phyloP scores from a whole-genome alignment of 2,888 invertebrate species.

The Chalcis sispes region DNA sequence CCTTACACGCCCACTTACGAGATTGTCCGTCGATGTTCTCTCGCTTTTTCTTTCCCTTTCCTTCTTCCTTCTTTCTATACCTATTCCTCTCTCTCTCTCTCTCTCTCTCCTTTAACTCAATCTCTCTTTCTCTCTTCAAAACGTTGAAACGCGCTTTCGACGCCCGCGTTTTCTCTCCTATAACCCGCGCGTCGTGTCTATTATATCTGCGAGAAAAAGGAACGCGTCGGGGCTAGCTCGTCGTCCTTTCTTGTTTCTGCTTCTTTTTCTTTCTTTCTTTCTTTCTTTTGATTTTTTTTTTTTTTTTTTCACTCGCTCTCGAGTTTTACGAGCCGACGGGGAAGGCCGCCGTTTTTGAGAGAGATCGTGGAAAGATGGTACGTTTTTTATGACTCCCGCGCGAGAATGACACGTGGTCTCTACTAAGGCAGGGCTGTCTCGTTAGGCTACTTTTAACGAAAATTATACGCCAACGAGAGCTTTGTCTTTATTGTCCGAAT shows the following conservation, averaged over 20 bases:
- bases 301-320: constrained; percentile 29
- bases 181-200: too few species aligned
- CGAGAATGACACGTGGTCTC: constrained; percentile 40
- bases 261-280: background rate
- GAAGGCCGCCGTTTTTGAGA: background rate
- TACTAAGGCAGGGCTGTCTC: constrained; percentile 4
- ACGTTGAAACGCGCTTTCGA: constrained; percentile 71
- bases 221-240: too few species aligned
- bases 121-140: constrained; percentile 63
- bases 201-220: too few species aligned
- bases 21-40: constrained; percentile 72
- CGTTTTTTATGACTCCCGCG: constrained; percentile 22
- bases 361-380: constrained; percentile 33
- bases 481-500: background rate
- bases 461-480: constrained; percentile 35
- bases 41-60: too few species aligned
- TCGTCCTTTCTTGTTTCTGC: too few species aligned
- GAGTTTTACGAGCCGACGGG: constrained; percentile 24
- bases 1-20: constrained; percentile 75
- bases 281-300: background rate
- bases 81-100: constrained; percentile 9
- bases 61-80: too few species aligned
- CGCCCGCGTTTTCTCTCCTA: constrained; percentile 64
- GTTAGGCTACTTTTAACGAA: constrained; percentile 30
- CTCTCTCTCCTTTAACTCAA: background rate